phyloP scores from a whole-genome alignment of 2,797 vertebrate genomes.

The Sebastes umbrosus region DNA sequence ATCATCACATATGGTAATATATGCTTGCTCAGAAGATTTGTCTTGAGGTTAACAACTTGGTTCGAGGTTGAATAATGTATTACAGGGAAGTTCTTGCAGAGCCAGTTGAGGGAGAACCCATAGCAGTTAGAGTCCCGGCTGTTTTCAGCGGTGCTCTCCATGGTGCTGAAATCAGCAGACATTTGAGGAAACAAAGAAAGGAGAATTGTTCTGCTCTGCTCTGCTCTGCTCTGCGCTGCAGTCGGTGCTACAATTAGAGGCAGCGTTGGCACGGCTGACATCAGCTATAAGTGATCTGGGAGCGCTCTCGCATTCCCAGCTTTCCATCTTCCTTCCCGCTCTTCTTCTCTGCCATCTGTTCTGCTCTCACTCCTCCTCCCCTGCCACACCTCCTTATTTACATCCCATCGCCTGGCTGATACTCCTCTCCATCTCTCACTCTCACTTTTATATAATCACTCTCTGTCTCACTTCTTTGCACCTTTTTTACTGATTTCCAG shows the following conservation, averaged over 20 bases:
- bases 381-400: conserved; percentile 29
- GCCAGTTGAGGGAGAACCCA: neutral
- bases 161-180: conserved; percentile 41
- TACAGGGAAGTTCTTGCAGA: neutral
- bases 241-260: conserved; percentile 6
- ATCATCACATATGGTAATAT: neutral
- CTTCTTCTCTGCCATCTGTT: conserved; percentile 62
- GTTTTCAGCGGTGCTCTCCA: conserved; percentile 14
- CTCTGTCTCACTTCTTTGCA: conserved; percentile 4
- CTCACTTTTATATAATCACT: conserved; percentile 23
- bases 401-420: conserved; percentile 18
- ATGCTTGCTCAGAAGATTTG: neutral
- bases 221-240: neutral
- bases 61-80: neutral
- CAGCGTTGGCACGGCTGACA: conserved; percentile 2
- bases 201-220: neutral
- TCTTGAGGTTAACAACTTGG: neutral
- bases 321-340: conserved; percentile 30
- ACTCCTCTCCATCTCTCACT: neutral
- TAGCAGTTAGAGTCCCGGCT: neutral
- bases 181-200: neutral
- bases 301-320: conserved; percentile 17
- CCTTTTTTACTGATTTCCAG: neutral
- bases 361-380: conserved; percentile 21
- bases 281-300: conserved; percentile 41